Evolutionary conservation across 2,797 vertebrate species (phyloP), one percentile per base, ranked within the genome.

Genomic region (Peromyscus eremicus): DNA sequence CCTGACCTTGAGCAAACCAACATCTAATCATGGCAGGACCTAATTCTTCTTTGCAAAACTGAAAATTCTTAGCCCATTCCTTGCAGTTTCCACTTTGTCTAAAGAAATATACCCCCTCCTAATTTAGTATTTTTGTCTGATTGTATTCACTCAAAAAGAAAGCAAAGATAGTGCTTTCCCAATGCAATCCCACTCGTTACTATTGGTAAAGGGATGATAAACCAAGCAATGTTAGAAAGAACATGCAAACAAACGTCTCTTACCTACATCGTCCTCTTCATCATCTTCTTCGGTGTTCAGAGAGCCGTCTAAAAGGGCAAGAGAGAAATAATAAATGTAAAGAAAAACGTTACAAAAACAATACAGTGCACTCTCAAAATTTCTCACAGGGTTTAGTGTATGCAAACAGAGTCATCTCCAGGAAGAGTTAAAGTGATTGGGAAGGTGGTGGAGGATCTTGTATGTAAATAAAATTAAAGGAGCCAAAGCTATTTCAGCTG

Each of bases 231-330:
- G 79, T 46, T 55, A 83, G n/a, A 4, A 82, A 52, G 62, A 34
- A 55, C 17, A 34, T 52, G 79, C 37, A 80, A 90, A 95, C 37
- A n/a, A 92, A 96, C 14, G 81, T 88, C 79, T 95, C 97, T 93
- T 97, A 98, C 98, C 98, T 95, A 96, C 52, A 84, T 98, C 97
- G 2, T 97, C 98, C 79, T 98, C 97, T 16, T 95, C 95, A 34
- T 97, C 96, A 3, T 98, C 97, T 73, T 98, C 97, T 87, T 97
- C 97, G 0, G 11, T 70, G 43, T 95, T 95, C 93, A 97, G 34
- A 92, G 84, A 91, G 85, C 40, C 92, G 66, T 89, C 98, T 98
- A 76, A 86, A 95, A 89, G 64, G 68, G 90, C 34, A 60, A 91
- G 68, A 93, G n/a, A 92, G 68, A 95, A 93, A 95, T 64, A 87